Evolutionary conservation across 2,797 vertebrate genomes (phyloP), one percentile per base, ranked within the genome.

Genomic region (Mus minutoides): DNA sequence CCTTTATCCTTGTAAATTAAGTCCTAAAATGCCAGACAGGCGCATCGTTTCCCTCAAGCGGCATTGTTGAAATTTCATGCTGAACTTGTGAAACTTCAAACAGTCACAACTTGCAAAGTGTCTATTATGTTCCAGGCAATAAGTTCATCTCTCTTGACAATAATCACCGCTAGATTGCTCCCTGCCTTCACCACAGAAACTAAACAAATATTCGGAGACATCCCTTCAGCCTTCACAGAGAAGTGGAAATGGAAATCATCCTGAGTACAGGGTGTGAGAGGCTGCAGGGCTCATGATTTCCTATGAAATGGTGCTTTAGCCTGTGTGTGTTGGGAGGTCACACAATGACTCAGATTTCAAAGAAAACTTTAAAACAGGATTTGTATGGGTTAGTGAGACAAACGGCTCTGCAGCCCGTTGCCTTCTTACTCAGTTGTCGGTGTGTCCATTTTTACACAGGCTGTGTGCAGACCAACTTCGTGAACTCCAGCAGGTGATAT

Each of bases 141-240:
- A 97, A 97, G 97, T 91, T 94, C 87, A 96, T 95, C 92, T 94
- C 96, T 98, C 97, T 98, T 98, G 97, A 98, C 90, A 96, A 96
- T 88, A 91, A 97, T 97, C 94, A 90, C 84, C 71, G 94, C 94
- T 97, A 76, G 88, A 96, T 95, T 89, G 95, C 75, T 60, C 88
- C 82, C 95, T 84, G 93, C 92, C 97, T 97, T 98, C 98, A 98
- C 98, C 98, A 98, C 98, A 98, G 98, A 98, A 98, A 98, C 98
- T 91, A 98, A 98, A 92, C 96, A 98, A 98, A 98, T 98, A 98
- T 98, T 98, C 98, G 97, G 89, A 97, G 98, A 97, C 97, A 98
- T 98, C 98, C 98, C 98, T 98, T 98, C 97, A 97, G 98, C 97
- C 97, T 98, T 97, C 96, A 95, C 90, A 98, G 97, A 98, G 98